Conservation (phyloP, 2,113 vertebrate genomes). For the Trochalopteron elliotii region DNA sequence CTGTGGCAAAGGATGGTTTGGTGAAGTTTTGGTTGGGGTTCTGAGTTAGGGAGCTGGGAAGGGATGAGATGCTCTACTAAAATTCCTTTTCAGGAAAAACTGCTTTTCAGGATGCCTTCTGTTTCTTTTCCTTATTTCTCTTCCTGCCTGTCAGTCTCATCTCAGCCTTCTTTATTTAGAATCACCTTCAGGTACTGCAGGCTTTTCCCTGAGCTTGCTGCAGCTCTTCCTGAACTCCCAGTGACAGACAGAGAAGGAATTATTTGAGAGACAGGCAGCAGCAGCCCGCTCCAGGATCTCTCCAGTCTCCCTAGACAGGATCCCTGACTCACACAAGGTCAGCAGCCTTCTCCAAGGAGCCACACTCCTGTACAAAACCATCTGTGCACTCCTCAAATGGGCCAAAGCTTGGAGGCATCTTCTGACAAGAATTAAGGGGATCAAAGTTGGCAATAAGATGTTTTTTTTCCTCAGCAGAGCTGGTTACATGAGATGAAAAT, state of each 20-base stretch:
- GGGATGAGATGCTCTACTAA: not conserved
- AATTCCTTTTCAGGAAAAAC: not conserved
- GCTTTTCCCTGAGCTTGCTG: not conserved
- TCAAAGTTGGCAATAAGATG: not conserved
- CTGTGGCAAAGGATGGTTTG: not conserved
- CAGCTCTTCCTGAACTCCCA: not conserved
- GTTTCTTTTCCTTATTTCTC: not conserved
- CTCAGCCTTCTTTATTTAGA: not conserved
- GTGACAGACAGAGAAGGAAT: not conserved
- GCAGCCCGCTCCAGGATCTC: not conserved
- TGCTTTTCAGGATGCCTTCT: not conserved
- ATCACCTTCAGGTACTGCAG: not conserved
- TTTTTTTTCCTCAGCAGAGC: not conserved
- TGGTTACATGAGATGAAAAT: not conserved
- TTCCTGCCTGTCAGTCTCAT: not conserved
- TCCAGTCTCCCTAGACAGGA: not conserved
- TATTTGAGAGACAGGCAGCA: not conserved
- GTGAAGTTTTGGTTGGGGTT: not conserved
- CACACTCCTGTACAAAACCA: not conserved
- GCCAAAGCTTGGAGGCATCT: not conserved
- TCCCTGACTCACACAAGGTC: not conserved
- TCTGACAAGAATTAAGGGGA: not conserved
- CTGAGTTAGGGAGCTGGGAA: not conserved
- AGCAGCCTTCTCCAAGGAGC: not conserved
- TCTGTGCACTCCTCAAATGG: not conserved